Percentiles rank a stretch among this genome's conserved stretches.
Conservation (phyloP, 1,140 invertebrate genomes). For the Sesamia nonagrioides region DNA sequence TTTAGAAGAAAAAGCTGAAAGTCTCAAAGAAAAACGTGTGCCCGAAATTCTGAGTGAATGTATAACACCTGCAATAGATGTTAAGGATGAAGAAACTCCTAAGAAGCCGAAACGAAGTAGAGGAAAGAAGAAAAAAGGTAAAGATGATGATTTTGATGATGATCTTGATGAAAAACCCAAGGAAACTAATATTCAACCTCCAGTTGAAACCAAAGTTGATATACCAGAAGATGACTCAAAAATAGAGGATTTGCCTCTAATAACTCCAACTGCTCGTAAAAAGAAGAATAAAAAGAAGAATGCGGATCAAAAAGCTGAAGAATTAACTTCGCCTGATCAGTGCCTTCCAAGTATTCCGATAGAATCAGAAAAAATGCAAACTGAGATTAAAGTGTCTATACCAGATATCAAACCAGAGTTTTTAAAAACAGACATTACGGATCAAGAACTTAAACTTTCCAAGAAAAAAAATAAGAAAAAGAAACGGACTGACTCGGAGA, state of each 20-base stretch:
- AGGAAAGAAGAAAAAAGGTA: conserved; percentile 73
- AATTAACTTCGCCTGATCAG: background rate
- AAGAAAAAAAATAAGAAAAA: conserved; percentile 83
- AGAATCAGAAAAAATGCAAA: background rate
- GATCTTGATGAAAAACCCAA: conserved; percentile 31
- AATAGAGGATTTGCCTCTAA: conserved; percentile 19
- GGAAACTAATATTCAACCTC: conserved; percentile 3
- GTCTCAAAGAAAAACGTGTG: conserved; percentile 58
- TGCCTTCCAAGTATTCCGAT: background rate
- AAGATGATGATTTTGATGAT: conserved; percentile 55
- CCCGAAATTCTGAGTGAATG: conserved; percentile 64
- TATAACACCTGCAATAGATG: conserved; percentile 44
- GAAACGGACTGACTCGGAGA: conserved; percentile 74
- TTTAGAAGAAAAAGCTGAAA: conserved; percentile 54
- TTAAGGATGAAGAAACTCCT: conserved; percentile 62
- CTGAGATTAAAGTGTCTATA: background rate
- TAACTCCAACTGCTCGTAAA: conserved; percentile 56
- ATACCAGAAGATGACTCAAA: conserved; percentile 36
- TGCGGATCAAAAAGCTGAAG: conserved; percentile 30
- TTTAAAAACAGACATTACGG: conserved; percentile 34
- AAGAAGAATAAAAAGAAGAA: conserved; percentile 67
- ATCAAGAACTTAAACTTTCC: conserved; percentile 56
- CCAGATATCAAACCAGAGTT: background rate
- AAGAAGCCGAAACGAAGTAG: conserved; percentile 81
- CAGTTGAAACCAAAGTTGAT: conserved; percentile 40